phyloP scores from a whole-genome alignment of 2,797 vertebrate species.

The Scarus forsteni region DNA sequence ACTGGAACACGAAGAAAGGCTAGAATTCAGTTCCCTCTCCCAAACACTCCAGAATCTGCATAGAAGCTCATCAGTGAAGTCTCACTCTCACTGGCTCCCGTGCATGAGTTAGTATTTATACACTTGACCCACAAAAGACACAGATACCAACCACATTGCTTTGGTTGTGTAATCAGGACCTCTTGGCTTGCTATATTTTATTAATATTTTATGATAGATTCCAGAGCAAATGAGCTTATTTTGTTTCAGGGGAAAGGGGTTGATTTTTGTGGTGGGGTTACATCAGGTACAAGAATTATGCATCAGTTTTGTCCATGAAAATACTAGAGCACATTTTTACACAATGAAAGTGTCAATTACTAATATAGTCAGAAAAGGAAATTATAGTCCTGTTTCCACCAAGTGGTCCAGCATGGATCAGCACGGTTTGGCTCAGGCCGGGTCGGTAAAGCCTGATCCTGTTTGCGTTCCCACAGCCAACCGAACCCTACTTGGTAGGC shows the following conservation, averaged over 20 bases:
- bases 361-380: too few species aligned
- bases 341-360: too few species aligned
- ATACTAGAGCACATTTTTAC: too few species aligned
- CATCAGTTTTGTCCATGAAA: too few species aligned
- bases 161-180: conserved; percentile 19
- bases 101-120: conserved; percentile 29
- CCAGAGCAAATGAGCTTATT: conserved; percentile 30
- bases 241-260: conserved; percentile 19
- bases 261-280: neutral
- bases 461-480: too few species aligned
- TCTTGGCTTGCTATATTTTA: conserved; percentile 24
- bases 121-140: conserved; percentile 52
- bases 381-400: too few species aligned
- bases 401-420: too few species aligned
- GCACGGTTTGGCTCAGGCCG: too few species aligned
- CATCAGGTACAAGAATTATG: too few species aligned
- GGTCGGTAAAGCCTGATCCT: too few species aligned
- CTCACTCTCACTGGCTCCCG: conserved; percentile 6
- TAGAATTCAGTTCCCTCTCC: conserved; percentile 49
- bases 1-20: conserved; percentile 51
- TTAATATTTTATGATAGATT: conserved; percentile 48
- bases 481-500: too few species aligned
- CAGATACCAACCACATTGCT: conserved; percentile 20
- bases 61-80: conserved; percentile 6
- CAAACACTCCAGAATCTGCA: conserved; percentile 29